Evolutionary conservation across 2,113 vertebrate genomes (phyloP), one percentile per base, ranked within the genome.

Genomic region (Nicator chloris): DNA sequence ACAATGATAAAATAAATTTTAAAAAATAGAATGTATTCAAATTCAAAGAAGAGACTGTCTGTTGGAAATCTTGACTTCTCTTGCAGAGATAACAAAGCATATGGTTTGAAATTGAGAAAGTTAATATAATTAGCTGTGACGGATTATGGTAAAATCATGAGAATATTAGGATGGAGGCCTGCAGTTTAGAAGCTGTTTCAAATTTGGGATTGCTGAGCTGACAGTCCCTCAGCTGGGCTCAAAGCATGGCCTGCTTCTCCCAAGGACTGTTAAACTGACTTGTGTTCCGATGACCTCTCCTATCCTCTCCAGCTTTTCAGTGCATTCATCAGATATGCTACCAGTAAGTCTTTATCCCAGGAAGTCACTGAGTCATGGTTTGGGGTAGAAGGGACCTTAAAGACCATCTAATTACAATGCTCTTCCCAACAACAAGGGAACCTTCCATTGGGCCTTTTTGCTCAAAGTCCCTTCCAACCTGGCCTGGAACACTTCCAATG

Each of bases 1-100:
- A 86, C n/a, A 75, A 90, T 35, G 51, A 60, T 66, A 51, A 91
- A 93, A 65, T 66, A 65, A 54, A 60, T 64, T 33, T 66, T 2
- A 16, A 71, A 86, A 57, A 30, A 56, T 44, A 59, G 4, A 47
- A 21, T 79, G 53, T 15, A 39, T 82, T 95, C 54, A 63, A 63
- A 66, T 66, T 70, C 57, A 69, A 78, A 73, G 75, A 73, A 81
- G 37, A 78, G 47, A 61, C 26, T 50, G 39, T 86, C 45, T 26
- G 94, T 94, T 92, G 83, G 56, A 93, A 91, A 69, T 50, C 63
- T 64, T 70, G 42, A 50, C 42, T 96, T 85, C 64, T 80, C 9
- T 78, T 91, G 37, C 30, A 78, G 85, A 93, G 95, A 92, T 40
- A 75, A 73, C 61, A 39, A 72, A 86, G 11, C 60, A 59, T 68